These are phyloP conservation scores for Etheostoma cragini DNA, from an alignment of 2,113 vertebrate genomes.

Conservation along the genomic window DNA sequence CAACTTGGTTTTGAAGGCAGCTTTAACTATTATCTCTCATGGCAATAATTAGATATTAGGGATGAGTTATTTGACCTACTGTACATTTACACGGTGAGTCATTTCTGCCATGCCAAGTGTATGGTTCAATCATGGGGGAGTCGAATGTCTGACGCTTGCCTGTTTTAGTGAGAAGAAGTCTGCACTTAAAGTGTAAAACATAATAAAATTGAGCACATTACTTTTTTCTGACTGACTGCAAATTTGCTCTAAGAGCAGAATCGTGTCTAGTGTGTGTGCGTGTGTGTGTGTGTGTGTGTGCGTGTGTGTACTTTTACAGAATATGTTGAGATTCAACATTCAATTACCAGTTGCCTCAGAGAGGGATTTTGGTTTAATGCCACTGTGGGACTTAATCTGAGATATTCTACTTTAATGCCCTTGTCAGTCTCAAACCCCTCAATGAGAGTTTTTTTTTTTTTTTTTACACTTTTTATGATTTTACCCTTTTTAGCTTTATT, in stretches of 20 bases:
- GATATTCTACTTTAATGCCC: slow-evolving; percentile 48
- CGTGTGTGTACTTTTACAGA: slow-evolving; percentile 17
- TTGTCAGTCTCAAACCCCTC: slow-evolving; percentile 69
- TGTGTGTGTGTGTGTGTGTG: not conserved
- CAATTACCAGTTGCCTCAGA: slow-evolving; percentile 65
- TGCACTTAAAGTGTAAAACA: not conserved
- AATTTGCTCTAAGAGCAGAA: not conserved
- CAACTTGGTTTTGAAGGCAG: not conserved
- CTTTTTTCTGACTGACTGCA: not conserved
- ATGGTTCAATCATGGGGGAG: not conserved
- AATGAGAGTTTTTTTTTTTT: slow-evolving; percentile 30
- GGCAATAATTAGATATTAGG: not conserved
- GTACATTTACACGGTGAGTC: not conserved
- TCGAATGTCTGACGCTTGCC: not conserved
- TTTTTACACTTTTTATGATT: not conserved
- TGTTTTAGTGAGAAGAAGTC: not conserved
- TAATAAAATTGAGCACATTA: not conserved
- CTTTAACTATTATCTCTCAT: not conserved
- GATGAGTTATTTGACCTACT: not conserved
- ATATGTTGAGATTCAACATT: slow-evolving; percentile 53
- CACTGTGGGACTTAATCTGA: slow-evolving; percentile 64
- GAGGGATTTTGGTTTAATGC: slow-evolving; percentile 68
- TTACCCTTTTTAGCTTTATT: slow-evolving; percentile 25
- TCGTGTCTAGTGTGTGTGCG: not conserved
- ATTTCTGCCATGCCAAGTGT: not conserved